Evolutionary conservation across 92 coral and sea anemone genomes (phyloP).

Genomic region (Porites lobata): DNA sequence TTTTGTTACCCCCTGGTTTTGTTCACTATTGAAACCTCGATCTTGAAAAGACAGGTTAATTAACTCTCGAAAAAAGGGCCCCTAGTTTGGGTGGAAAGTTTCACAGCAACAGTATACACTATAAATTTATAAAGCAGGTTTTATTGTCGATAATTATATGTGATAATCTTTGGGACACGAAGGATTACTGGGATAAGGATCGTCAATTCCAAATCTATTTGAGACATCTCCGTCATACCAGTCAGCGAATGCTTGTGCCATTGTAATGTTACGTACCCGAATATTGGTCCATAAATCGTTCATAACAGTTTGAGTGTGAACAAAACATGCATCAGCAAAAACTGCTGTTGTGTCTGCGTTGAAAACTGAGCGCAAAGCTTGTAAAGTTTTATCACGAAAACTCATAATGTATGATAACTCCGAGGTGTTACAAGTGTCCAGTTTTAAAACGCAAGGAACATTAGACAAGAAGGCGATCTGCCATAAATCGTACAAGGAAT

Average conservation of each 20-base stretch:
- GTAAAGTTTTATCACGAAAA: slow-evolving; percentile 29
- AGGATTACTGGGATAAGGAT: slow-evolving; percentile 38
- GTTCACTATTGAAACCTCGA: too few species aligned
- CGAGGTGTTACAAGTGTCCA: slow-evolving; percentile 37
- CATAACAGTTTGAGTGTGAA: slow-evolving; percentile 27
- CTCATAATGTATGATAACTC: slow-evolving; percentile 29
- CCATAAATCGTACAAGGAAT: slow-evolving; percentile 50
- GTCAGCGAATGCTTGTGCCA: slow-evolving; percentile 26
- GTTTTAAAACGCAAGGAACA: slow-evolving; percentile 41
- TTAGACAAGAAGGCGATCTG: slow-evolving; percentile 38
- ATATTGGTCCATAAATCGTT: slow-evolving; percentile 35
- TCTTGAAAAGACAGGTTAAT: too few species aligned
- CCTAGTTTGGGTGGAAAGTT: too few species aligned
- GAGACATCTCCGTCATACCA: slow-evolving; percentile 15
- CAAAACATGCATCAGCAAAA: slow-evolving; percentile 51
- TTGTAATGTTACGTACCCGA: slow-evolving; percentile 21
- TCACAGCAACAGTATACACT: too few species aligned
- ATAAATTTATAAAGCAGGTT: too few species aligned
- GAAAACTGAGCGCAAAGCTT: slow-evolving; percentile 25
- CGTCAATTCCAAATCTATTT: slow-evolving; percentile 37
- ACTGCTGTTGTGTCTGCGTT: slow-evolving; percentile 7
- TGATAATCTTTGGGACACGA: slow-evolving; percentile 43
- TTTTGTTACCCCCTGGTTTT: too few species aligned
- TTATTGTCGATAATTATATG: neutral
- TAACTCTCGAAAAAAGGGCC: too few species aligned